phyloP scores from a whole-genome alignment of 1,140 invertebrate species.

The Hycleus cichorii region DNA sequence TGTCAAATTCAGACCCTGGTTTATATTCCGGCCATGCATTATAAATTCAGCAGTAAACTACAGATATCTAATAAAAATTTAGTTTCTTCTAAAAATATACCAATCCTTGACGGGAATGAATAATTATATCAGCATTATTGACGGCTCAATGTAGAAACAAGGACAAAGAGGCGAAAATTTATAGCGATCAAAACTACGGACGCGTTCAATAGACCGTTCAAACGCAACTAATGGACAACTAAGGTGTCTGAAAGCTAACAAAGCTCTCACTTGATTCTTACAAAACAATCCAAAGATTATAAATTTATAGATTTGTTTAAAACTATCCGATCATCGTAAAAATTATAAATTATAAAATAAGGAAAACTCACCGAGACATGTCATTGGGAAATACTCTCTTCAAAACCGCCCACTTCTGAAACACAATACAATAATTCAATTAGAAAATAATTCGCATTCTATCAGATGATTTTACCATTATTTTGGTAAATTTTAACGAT shows the following conservation, averaged over 20 bases:
- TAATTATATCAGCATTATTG: too few species aligned
- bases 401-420: conserved; percentile 18
- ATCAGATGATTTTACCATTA: too few species aligned
- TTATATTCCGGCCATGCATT: conserved; percentile 20
- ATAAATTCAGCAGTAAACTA: conserved; percentile 17
- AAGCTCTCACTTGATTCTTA: conserved; percentile 2
- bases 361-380: conserved; percentile 18
- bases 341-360: not conserved
- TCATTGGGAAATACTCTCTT: conserved; percentile 15
- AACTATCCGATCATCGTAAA: not conserved
- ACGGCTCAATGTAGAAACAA: too few species aligned
- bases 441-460: too few species aligned
- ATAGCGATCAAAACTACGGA: conserved; percentile 3
- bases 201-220: conserved; percentile 5
- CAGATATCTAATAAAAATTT: not conserved
- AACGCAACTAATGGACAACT: conserved; percentile 5
- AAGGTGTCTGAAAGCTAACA: conserved; percentile 5
- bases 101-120: too few species aligned
- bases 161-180: conserved; percentile 7
- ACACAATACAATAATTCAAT: not conserved
- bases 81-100: too few species aligned
- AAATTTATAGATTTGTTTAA: not conserved
- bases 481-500: too few species aligned
- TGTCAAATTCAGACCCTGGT: conserved; percentile 30
- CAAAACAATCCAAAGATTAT: not conserved